Conservation (phyloP, 1,140 invertebrate genomes). For the Drosophila repleta region DNA sequence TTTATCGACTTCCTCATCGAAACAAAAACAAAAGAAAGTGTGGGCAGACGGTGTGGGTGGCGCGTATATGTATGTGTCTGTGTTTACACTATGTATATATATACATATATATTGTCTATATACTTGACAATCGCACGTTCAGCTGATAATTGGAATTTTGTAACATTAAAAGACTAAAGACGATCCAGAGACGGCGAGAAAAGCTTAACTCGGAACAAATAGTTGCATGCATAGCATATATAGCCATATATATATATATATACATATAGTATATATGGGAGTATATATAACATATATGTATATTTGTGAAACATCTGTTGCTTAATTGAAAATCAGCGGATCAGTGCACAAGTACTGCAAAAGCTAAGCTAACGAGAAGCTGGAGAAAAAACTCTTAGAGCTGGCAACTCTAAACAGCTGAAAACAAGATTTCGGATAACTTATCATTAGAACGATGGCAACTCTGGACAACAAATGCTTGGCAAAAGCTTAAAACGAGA, state of each 20-base stretch:
- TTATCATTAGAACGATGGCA: too few relatives aligned
- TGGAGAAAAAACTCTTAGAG: not conserved
- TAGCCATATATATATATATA: not conserved
- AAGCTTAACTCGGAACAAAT: not conserved
- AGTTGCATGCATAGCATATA: not conserved
- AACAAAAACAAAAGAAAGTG: slow-evolving; percentile 7
- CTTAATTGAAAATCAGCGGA: slow-evolving; percentile 3
- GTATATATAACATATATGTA: too few relatives aligned
- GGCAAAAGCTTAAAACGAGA: too few relatives aligned
- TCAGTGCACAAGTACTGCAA: not conserved
- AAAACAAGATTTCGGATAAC: too few relatives aligned
- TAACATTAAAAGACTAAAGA: not conserved
- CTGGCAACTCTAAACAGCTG: too few relatives aligned
- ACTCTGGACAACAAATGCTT: too few relatives aligned
- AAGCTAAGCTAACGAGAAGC: not conserved
- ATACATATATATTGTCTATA: not conserved
- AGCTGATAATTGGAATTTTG: slow-evolving; percentile 10
- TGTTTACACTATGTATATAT: not conserved
- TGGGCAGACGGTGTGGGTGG: not conserved
- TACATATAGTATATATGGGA: not conserved
- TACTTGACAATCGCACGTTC: slow-evolving; percentile 5
- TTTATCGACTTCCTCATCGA: slow-evolving; percentile 10
- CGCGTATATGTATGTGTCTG: not conserved
- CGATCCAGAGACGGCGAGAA: not conserved
- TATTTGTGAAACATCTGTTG: slow-evolving; percentile 10